These are phyloP conservation scores for Piaya cayana DNA, from an alignment of 2,113 vertebrate species.

Conservation along the genomic window DNA sequence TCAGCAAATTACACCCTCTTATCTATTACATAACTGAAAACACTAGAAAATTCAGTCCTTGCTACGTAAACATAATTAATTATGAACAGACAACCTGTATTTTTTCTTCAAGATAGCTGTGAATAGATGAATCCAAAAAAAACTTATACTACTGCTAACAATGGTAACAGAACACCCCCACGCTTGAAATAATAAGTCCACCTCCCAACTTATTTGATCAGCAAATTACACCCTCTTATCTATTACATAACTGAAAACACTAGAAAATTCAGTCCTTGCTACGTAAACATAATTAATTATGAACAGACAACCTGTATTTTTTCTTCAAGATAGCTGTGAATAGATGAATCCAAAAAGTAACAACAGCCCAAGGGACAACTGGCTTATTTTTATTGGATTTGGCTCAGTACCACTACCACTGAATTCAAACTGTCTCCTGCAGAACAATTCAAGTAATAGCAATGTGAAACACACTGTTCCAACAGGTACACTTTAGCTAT, in stretches of 20 bases:
- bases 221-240: too few relatives aligned
- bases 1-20: too few relatives aligned
- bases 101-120: neutral
- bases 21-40: too few relatives aligned
- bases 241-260: neutral
- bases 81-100: neutral
- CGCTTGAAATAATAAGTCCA: too few relatives aligned
- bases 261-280: neutral
- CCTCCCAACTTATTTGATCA: too few relatives aligned
- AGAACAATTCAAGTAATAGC: neutral
- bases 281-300: neutral
- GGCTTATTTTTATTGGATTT: neutral
- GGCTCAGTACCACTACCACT: neutral
- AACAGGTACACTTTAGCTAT: neutral
- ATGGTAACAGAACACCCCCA: too few relatives aligned
- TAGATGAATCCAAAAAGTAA: neutral
- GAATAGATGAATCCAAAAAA: neutral
- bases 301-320: neutral
- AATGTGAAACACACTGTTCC: neutral
- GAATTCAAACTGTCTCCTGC: neutral
- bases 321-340: neutral
- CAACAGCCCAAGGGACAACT: neutral
- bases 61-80: neutral
- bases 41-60: neutral
- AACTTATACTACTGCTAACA: too few relatives aligned